phyloP scores from a whole-genome alignment of 2,888 invertebrate genomes.

The Tyria jacobaeae region DNA sequence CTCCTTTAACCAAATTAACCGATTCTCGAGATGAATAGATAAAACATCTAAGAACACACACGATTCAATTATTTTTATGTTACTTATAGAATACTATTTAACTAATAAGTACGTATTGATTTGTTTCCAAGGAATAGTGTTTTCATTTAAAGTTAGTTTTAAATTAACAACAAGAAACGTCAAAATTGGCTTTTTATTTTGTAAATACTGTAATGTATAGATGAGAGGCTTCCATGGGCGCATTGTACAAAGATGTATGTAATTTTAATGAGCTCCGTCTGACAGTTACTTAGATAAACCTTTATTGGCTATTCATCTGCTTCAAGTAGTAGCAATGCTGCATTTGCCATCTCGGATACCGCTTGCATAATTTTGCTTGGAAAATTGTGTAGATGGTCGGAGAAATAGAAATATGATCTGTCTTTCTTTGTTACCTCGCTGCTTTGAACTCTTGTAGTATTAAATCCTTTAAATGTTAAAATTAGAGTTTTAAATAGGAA shows the following conservation, averaged over 20 bases:
- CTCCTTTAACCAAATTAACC: too few species aligned
- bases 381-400: constrained; percentile 41
- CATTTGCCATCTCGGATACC: constrained; percentile 44
- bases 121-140: too few species aligned
- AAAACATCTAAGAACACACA: too few species aligned
- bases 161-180: too few species aligned
- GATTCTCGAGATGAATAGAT: too few species aligned
- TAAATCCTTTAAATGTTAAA: constrained; percentile 30
- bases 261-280: constrained; percentile 50
- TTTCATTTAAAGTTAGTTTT: too few species aligned
- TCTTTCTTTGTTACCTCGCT: constrained; percentile 35
- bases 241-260: constrained; percentile 25
- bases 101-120: too few species aligned
- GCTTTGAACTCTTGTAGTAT: constrained; percentile 20
- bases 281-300: constrained; percentile 28
- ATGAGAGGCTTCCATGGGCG: neutral
- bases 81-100: too few species aligned
- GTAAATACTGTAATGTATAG: neutral
- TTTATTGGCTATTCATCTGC: constrained; percentile 53
- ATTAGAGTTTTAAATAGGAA: neutral
- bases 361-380: constrained; percentile 43
- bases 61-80: too few species aligned
- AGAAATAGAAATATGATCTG: constrained; percentile 43
- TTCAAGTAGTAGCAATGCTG: constrained; percentile 41
- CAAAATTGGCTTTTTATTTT: too few species aligned